A percentile compares a stretch with the other conserved stretches of the same genome.
These are phyloP conservation scores for Gracilinanus agilis DNA, from an alignment of 2,113 vertebrate species.

Conservation along the genomic window DNA sequence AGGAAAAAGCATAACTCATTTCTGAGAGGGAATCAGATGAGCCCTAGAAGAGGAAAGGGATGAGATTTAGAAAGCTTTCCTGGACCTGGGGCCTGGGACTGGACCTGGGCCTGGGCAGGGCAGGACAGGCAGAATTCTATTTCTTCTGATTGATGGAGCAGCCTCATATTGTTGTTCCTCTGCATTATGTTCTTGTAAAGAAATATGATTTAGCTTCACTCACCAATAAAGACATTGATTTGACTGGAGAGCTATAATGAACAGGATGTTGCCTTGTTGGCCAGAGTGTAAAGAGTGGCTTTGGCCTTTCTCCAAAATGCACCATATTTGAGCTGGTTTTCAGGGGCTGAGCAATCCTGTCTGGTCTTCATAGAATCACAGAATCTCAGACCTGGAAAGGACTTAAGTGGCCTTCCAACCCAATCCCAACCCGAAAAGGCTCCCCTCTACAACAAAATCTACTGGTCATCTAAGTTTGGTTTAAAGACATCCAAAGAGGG, in stretches of 20 bases:
- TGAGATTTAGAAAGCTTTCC: neutral
- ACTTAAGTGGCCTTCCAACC: neutral
- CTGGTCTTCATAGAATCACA: constrained; percentile 40
- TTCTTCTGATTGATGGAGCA: constrained; percentile 67
- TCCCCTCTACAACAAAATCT: neutral
- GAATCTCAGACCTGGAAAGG: neutral
- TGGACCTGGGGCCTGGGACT: neutral
- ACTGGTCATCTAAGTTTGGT: neutral
- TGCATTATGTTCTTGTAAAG: constrained; percentile 55
- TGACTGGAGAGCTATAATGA: constrained; percentile 68
- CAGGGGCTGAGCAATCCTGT: constrained; percentile 29
- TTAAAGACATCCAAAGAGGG: neutral
- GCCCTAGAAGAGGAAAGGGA: neutral
- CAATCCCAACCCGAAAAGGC: neutral
- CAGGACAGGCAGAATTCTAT: neutral
- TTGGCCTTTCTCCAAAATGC: constrained; percentile 72
- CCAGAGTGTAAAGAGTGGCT: constrained; percentile 49
- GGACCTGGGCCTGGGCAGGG: neutral
- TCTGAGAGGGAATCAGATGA: constrained; percentile 15
- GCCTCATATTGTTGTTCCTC: constrained; percentile 40
- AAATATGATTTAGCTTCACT: constrained; percentile 47
- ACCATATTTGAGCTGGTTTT: constrained; percentile 53
- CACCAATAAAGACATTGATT: constrained; percentile 47
- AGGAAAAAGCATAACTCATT: constrained; percentile 13
- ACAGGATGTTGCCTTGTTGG: constrained; percentile 51